Base-by-base conservation (phyloP, 2,113 vertebrate genomes). In the Terrapene triunguis region DNA sequence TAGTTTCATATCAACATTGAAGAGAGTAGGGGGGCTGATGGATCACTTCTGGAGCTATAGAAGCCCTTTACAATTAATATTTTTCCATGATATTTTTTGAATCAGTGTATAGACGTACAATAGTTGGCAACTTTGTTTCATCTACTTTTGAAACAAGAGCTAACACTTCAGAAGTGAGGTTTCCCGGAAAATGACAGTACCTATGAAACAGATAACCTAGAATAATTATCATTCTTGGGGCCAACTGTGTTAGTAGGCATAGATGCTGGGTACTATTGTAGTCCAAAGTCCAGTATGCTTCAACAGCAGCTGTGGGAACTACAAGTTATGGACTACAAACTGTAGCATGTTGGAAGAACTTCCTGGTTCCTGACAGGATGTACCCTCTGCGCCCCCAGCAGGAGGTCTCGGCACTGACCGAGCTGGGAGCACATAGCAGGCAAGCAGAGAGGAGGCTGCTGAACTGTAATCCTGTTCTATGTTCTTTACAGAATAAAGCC, bases 141-240 rank as follows among this genome's bases (percentile, higher is more conserved):
- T 13, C 47, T 2, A 12, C 1, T 12, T 80, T 65, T 32, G 5
- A 84, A 85, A 82, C 3, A 65, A 85, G 1, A 29, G 29, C 72
- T 24, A 62, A 1, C 0, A 78, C 13, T 87, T 10, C 84, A 12
- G 11, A 88, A 3, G 4, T 76, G 1, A 32, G 1, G 42, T 27
- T 86, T 11, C n/a, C 57, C 48, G 19, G 87, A 89, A 17, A 2
- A 55, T 59, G 59, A 5, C 17, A 42, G 53, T 82, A 3, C 25
- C 9, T 9, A 9, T 42, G 19, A 25, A 91, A 54, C 4, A 19
- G 3, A 38, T 65, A 2, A 85, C 24, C 84, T 90, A 88, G 16
- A 92, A 24, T 3, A 84, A 57, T 76, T 78, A 84, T 89, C 47
- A 42, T 1, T 0, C 0, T 82, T 84, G 51, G 54, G 25, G n/a